These are phyloP conservation scores for Limosa lapponica DNA, from an alignment of 2,797 vertebrate genomes.

Conservation along the genomic window DNA sequence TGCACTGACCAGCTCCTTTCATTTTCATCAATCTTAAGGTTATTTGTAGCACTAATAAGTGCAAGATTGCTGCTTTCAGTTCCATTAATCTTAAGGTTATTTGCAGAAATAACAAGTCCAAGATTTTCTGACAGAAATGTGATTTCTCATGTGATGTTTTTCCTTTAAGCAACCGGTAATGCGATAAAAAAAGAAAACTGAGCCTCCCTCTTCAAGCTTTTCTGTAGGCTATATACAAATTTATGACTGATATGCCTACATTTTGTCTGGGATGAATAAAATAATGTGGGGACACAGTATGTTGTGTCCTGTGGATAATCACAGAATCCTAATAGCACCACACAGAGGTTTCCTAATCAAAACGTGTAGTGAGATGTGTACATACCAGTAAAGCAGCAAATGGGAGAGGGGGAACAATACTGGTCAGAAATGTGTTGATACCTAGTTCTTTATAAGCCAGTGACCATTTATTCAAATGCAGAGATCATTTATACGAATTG, in stretches of 20 bases:
- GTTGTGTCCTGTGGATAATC: neutral
- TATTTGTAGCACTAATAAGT: neutral
- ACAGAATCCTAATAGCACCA: neutral
- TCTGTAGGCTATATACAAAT: neutral
- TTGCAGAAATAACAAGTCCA: neutral
- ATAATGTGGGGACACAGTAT: neutral
- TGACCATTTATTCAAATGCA: neutral
- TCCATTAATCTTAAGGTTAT: conserved; percentile 2
- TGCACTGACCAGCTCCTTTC: neutral
- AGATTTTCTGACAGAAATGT: neutral
- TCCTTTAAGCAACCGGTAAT: neutral
- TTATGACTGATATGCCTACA: neutral
- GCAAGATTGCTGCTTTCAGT: neutral
- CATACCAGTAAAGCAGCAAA: neutral
- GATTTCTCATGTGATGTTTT: neutral
- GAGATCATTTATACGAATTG: neutral
- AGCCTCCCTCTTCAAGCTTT: neutral
- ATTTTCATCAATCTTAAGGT: neutral
- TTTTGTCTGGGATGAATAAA: neutral
- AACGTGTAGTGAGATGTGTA: neutral
- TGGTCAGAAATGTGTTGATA: neutral
- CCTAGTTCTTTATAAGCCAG: neutral
- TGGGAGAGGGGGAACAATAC: neutral
- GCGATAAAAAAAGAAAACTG: neutral
- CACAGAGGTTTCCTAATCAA: neutral